Conservation (phyloP, 2,888 invertebrate genomes). For the Cosmia pyralina region DNA sequence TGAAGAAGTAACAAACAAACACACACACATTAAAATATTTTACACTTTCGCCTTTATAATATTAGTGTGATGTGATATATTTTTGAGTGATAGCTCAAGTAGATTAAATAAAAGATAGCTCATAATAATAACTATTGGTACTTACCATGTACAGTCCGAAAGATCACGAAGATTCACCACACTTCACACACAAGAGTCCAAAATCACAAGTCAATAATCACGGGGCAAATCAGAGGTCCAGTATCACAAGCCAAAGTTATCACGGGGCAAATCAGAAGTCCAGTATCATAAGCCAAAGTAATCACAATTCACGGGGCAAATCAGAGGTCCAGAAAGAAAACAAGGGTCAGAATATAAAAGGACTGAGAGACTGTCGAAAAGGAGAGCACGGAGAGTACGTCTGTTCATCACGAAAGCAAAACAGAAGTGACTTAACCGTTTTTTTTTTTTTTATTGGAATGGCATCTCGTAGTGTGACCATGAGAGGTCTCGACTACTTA, state of each 20-base stretch:
- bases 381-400: slow-evolving; percentile 11
- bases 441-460: no score
- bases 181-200: not conserved
- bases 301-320: not conserved
- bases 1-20: no score
- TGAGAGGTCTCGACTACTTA: no score
- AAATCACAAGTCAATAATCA: no score
- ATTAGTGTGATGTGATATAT: no score
- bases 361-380: not conserved
- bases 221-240: not conserved
- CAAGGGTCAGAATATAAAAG: not conserved
- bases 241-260: not conserved
- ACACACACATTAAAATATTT: no score
- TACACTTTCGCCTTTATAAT: no score
- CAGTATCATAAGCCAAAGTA: not conserved
- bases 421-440: slow-evolving; percentile 10
- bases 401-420: slow-evolving; percentile 11
- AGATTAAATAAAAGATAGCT: no score
- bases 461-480: no score
- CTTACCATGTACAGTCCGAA: not conserved
- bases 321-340: slow-evolving; percentile 14
- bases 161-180: not conserved
- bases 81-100: no score
- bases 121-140: not conserved
- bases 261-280: not conserved